Conservation (phyloP, 2,797 vertebrate genomes). For the Hydrocynus forskahlii region DNA sequence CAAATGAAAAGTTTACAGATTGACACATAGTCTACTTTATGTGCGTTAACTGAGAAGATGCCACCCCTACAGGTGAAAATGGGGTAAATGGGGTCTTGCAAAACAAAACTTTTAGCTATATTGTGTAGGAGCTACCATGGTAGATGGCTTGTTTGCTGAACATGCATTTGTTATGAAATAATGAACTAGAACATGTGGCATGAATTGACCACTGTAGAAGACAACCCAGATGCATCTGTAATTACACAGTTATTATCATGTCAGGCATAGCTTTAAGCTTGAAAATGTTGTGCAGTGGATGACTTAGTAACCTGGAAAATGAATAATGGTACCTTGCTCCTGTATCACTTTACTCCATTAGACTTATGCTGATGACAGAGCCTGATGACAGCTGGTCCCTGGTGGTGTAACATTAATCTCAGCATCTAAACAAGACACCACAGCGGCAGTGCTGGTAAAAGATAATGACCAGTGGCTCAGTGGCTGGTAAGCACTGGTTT, state of each 20-base stretch:
- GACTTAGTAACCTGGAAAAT: not conserved
- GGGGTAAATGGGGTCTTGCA: too few species aligned
- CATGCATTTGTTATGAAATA: not conserved
- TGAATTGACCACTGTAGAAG: not conserved
- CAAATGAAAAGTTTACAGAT: too few species aligned
- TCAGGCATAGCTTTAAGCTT: not conserved
- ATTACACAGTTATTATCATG: not conserved
- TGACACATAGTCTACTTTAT: too few species aligned
- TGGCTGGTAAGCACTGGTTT: not conserved
- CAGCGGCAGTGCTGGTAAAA: not conserved
- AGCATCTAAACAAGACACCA: not conserved
- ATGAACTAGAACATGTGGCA: not conserved
- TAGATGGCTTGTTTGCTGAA: not conserved
- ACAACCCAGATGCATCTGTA: not conserved
- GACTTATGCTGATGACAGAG: not conserved
- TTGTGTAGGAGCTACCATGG: not conserved
- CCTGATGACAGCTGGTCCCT: not conserved
- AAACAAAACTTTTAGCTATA: not conserved
- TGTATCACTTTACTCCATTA: not conserved
- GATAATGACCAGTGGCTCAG: not conserved
- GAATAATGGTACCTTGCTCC: not conserved
- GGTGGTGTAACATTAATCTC: not conserved
- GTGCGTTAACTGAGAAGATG: too few species aligned
- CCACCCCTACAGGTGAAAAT: too few species aligned
- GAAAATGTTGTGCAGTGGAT: not conserved